These are phyloP conservation scores for Hoplodrina blanda DNA, from an alignment of 2,888 invertebrate species.

Conservation along the genomic window DNA sequence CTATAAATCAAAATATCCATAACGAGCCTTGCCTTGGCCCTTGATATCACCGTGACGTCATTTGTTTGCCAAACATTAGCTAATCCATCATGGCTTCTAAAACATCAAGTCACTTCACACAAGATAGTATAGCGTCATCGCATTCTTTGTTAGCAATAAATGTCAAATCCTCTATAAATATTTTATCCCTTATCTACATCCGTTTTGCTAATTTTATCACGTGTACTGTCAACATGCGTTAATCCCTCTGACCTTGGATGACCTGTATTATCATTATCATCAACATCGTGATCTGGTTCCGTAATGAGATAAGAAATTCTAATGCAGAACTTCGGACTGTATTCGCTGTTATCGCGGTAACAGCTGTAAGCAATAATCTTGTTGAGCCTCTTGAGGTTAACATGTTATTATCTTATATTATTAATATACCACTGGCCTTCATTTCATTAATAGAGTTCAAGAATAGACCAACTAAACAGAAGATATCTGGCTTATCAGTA, in stretches of 20 bases:
- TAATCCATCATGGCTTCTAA: constrained; percentile 55
- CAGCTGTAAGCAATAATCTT: neutral
- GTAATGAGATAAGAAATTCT: constrained; percentile 22
- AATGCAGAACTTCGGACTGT: neutral
- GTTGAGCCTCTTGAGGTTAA: neutral
- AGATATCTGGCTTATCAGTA: neutral
- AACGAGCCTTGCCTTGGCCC: constrained; percentile 29
- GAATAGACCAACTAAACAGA: neutral
- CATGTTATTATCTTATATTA: neutral
- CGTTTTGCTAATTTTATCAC: constrained; percentile 46
- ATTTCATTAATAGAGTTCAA: neutral
- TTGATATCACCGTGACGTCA: constrained; percentile 44
- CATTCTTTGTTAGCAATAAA: constrained; percentile 48
- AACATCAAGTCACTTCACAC: constrained; percentile 26
- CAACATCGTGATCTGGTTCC: constrained; percentile 31
- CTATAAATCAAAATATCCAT: constrained; percentile 45
- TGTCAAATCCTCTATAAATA: constrained; percentile 25
- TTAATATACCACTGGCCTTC: neutral
- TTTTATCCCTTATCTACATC: constrained; percentile 45
- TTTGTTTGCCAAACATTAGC: constrained; percentile 45
- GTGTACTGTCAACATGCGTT: constrained; percentile 14
- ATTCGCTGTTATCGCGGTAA: neutral
- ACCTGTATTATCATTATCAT: constrained; percentile 29
- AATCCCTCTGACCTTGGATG: constrained; percentile 43
- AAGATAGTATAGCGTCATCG: constrained; percentile 27